These are phyloP conservation scores for Channallabes apus DNA, from an alignment of 2,797 vertebrate species.

Conservation along the genomic window DNA sequence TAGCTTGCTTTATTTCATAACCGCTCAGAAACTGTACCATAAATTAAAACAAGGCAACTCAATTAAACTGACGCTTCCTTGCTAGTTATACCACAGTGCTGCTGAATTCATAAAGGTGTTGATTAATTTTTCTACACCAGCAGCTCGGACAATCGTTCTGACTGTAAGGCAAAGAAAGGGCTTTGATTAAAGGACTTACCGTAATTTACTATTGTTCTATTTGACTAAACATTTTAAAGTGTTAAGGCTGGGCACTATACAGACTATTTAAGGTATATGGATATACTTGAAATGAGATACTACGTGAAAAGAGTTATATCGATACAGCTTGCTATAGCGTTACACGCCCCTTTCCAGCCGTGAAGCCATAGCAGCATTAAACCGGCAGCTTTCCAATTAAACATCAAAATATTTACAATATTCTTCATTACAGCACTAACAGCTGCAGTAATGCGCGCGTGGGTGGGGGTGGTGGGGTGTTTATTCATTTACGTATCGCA, in stretches of 20 bases:
- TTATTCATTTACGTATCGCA: no score
- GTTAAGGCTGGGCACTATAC: not conserved
- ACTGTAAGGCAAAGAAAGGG: not conserved
- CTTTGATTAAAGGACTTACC: not conserved
- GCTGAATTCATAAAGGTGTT: not conserved
- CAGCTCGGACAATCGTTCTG: not conserved
- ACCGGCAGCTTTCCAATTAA: no score
- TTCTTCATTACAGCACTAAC: no score
- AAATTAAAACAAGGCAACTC: not conserved
- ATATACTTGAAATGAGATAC: no score
- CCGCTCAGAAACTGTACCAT: not conserved
- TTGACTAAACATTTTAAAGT: not conserved
- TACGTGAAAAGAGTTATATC: no score
- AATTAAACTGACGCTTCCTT: not conserved
- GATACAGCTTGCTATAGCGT: no score
- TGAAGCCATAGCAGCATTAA: no score
- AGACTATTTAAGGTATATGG: no score
- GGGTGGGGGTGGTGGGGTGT: no score
- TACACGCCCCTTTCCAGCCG: no score
- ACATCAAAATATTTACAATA: no score
- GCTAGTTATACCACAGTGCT: not conserved
- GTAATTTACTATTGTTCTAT: not conserved
- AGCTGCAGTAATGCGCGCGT: no score
- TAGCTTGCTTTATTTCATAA: not conserved
- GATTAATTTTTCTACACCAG: not conserved